Evolutionary conservation across 2,888 invertebrate genomes (phyloP).

Genomic region (Stenchaetothrips biformis): DNA sequence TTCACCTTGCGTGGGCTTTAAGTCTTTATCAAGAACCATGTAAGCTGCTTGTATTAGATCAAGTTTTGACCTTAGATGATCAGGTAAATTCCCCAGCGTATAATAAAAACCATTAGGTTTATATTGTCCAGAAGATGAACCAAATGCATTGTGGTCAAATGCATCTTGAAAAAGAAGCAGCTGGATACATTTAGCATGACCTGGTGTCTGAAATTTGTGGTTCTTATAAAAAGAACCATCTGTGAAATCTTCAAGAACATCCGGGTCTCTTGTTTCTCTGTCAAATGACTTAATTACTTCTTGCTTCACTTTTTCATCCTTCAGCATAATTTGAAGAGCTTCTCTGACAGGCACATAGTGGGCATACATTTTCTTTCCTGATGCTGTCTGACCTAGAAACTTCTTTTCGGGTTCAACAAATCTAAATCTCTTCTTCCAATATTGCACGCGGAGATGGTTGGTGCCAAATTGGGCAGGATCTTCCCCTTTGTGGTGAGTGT

Average conservation of each 20-base stretch:
- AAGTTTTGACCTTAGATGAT: background rate
- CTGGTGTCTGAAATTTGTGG: background rate
- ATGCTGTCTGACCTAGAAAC: no score
- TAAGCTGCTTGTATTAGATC: background rate
- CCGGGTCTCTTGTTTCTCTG: background rate
- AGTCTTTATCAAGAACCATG: background rate
- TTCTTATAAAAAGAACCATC: background rate
- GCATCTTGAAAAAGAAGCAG: background rate
- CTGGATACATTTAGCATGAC: background rate
- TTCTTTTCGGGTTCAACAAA: no score
- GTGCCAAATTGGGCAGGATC: no score
- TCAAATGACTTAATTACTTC: background rate
- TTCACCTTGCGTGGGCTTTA: background rate
- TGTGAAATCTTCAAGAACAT: background rate
- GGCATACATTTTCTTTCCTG: background rate
- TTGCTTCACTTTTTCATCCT: background rate
- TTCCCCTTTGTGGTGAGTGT: no score
- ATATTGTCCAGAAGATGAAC: background rate
- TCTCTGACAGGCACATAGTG: background rate
- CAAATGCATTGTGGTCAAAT: background rate
- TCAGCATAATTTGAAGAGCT: background rate
- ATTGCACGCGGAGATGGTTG: no score
- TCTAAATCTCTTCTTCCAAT: no score
- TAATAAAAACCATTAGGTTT: background rate
- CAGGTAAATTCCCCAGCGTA: background rate